A percentile compares a stretch with the other conserved stretches of the same genome.
Conservation (phyloP, 2,113 vertebrate genomes). For the pig (Sus scrofa) region T2T-Sscrofa CM000814.6:128336501-128337000, state of each 20-base stretch:
- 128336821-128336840: neutral
- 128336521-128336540: neutral
- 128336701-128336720: neutral
- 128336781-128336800: constrained; percentile 14
- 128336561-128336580: constrained; percentile 16
- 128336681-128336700: constrained; percentile 8
- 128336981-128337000: neutral
- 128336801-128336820: constrained; percentile 26
- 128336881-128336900: neutral
- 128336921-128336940: neutral
- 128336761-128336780: neutral
- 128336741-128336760: neutral
- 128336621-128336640: neutral
- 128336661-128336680: constrained; percentile 42
- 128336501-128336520: neutral
- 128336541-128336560: constrained; percentile 13
- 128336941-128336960: neutral
- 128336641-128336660: neutral
- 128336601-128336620: constrained; percentile 8
- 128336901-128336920: neutral
- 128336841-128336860: neutral
- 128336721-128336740: neutral
- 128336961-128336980: neutral
- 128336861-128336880: neutral
- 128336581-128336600: neutral